Conservation (phyloP, 2,113 vertebrate genomes). For the Sinocyclocheilus anophthalmus region DNA sequence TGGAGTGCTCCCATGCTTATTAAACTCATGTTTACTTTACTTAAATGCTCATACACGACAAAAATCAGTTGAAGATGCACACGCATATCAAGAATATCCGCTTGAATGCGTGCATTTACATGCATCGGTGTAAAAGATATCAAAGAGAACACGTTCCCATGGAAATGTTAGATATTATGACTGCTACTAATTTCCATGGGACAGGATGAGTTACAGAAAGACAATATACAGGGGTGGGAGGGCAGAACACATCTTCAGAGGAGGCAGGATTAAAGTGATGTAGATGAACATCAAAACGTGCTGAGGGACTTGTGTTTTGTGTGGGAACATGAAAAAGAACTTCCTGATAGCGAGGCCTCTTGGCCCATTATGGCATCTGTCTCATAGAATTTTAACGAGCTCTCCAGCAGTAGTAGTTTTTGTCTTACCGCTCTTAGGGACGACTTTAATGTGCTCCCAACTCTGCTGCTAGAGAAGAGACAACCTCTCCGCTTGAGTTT, state of each 20-base stretch:
- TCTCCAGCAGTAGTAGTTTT: conserved; percentile 29
- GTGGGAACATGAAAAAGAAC: conserved; percentile 61
- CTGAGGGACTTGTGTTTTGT: conserved; percentile 54
- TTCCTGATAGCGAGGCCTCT: conserved; percentile 50
- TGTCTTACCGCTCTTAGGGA: conserved; percentile 7
- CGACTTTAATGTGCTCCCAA: conserved; percentile 33
- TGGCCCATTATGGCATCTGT: conserved; percentile 48
- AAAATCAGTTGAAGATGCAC: conserved; percentile 6
- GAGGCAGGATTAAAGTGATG: conserved; percentile 58
- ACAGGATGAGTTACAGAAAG: conserved; percentile 42
- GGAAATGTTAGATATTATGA: conserved; percentile 41
- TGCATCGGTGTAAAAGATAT: conserved; percentile 11
- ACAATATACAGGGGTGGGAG: conserved; percentile 39
- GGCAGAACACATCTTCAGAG: conserved; percentile 48
- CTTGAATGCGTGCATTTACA: background rate
- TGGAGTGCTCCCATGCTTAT: background rate
- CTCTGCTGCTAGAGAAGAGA: conserved; percentile 36
- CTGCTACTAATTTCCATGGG: conserved; percentile 46
- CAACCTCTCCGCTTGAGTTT: conserved; percentile 33
- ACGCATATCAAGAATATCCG: background rate
- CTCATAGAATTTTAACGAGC: conserved; percentile 60
- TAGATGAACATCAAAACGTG: conserved; percentile 59
- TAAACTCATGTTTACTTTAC: conserved; percentile 14
- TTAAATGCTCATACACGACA: conserved; percentile 26
- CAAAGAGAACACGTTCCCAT: conserved; percentile 33